Conservation (phyloP, 2,888 invertebrate genomes). For the Taenaris catops region DNA sequence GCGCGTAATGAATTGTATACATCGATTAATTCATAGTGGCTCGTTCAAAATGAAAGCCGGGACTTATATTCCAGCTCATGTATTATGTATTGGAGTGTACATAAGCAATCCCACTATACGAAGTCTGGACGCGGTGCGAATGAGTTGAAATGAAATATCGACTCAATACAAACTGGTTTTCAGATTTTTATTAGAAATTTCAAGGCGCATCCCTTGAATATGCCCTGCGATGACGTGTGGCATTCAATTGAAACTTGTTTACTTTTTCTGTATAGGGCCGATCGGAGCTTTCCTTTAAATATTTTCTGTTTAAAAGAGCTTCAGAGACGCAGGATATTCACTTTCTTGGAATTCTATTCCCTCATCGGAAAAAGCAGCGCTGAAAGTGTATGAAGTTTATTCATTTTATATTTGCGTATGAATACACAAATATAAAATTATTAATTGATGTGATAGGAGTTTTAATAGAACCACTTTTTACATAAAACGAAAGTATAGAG, state of each 20-base stretch:
- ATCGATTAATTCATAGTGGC: too few relatives aligned
- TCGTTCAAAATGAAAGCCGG: conserved; percentile 51
- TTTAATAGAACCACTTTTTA: too few relatives aligned
- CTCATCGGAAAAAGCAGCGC: too few relatives aligned
- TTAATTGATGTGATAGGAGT: too few relatives aligned
- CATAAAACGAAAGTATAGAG: too few relatives aligned
- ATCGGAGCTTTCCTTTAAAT: conserved; percentile 8
- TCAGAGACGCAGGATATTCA: background rate
- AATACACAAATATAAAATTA: too few relatives aligned
- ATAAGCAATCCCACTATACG: conserved; percentile 58
- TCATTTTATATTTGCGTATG: too few relatives aligned
- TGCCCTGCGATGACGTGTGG: conserved; percentile 21
- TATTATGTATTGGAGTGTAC: conserved; percentile 58
- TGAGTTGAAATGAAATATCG: conserved; percentile 62
- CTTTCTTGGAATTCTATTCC: background rate
- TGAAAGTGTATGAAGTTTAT: too few relatives aligned
- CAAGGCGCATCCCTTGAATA: conserved; percentile 27
- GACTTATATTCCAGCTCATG: conserved; percentile 66
- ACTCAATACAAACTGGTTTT: conserved; percentile 40
- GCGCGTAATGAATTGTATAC: too few relatives aligned
- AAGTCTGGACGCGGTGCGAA: conserved; percentile 64
- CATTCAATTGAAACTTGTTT: conserved; percentile 17
- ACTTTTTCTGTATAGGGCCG: conserved; percentile 5
- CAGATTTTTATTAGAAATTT: conserved; percentile 38
- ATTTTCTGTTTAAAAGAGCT: conserved; percentile 2